Evolutionary conservation across 2,888 invertebrate species (phyloP).

Genomic region (Euplagia quadripunctaria): DNA sequence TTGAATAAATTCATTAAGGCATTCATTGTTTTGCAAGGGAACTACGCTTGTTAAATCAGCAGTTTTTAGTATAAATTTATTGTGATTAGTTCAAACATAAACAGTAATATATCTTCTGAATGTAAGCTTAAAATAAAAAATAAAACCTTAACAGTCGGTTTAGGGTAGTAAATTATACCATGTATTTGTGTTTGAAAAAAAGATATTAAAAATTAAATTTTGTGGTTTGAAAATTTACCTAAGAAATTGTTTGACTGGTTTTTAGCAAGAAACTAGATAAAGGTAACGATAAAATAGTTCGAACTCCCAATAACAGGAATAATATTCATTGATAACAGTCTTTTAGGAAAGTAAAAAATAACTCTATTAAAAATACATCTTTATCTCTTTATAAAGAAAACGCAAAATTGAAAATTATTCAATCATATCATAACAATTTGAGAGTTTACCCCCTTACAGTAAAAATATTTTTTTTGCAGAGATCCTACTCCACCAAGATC

Average conservation of each 20-base stretch:
- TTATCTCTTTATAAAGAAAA: no score
- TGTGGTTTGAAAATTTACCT: no score
- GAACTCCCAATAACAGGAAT: not conserved
- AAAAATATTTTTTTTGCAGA: slow-evolving; percentile 58
- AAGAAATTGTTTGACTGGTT: not conserved
- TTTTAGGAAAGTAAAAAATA: not conserved
- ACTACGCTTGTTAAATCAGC: slow-evolving; percentile 13
- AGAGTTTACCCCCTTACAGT: no score
- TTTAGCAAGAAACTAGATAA: not conserved
- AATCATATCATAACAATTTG: not conserved
- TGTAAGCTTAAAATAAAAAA: no score
- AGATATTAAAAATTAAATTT: not conserved
- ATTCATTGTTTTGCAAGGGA: slow-evolving; percentile 28
- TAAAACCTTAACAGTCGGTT: no score
- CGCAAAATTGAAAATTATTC: not conserved
- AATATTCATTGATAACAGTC: not conserved
- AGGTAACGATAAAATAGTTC: not conserved
- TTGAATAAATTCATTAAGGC: slow-evolving; percentile 28
- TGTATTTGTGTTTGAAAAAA: no score
- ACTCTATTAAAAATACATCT: no score
- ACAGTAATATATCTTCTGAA: slow-evolving; percentile 14
- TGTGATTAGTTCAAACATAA: not conserved
- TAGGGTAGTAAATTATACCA: no score
- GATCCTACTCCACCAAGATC: slow-evolving; percentile 67
- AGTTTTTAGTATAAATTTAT: slow-evolving; percentile 29